A percentile compares a stretch with the other conserved stretches of the same genome.
These are phyloP conservation scores for Drosophila koepferae DNA, from an alignment of 2,888 invertebrate species.

Conservation along the genomic window DNA sequence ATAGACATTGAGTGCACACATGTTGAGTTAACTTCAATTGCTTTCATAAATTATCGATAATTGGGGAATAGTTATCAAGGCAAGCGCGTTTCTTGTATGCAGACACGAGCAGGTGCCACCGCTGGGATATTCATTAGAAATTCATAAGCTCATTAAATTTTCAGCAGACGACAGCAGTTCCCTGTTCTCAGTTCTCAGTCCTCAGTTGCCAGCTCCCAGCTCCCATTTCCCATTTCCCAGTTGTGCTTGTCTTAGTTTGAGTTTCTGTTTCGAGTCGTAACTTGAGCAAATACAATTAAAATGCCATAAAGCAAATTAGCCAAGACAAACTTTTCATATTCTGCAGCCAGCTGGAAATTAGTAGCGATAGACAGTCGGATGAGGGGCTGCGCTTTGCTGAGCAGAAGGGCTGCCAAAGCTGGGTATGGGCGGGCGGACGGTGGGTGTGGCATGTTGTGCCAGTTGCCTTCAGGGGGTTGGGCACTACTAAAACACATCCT, in stretches of 20 bases:
- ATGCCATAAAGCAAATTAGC: conserved; percentile 80
- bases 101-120: conserved; percentile 35
- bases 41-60: conserved; percentile 74
- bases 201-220: conserved; percentile 9
- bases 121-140: conserved; percentile 58
- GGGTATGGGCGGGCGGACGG: not conserved
- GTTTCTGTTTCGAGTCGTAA: conserved; percentile 18
- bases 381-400: conserved; percentile 5
- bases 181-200: not conserved
- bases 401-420: not conserved
- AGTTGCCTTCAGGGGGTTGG: conserved; percentile 31
- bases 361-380: conserved; percentile 47
- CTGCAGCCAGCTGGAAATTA: conserved; percentile 72
- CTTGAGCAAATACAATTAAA: conserved; percentile 75
- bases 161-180: conserved; percentile 57
- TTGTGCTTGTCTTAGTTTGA: conserved; percentile 5
- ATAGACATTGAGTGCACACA: conserved; percentile 40
- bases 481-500: conserved; percentile 76
- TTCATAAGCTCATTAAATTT: conserved; percentile 78
- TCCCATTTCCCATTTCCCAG: conserved; percentile 10
- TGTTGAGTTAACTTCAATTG: conserved; percentile 62
- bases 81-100: conserved; percentile 7
- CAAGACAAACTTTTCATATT: conserved; percentile 78
- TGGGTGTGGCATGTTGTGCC: conserved; percentile 18
- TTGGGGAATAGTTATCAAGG: conserved; percentile 63